Evolutionary conservation across 1,140 invertebrate genomes (phyloP).

Genomic region (Pseudomyrmex gracilis): DNA sequence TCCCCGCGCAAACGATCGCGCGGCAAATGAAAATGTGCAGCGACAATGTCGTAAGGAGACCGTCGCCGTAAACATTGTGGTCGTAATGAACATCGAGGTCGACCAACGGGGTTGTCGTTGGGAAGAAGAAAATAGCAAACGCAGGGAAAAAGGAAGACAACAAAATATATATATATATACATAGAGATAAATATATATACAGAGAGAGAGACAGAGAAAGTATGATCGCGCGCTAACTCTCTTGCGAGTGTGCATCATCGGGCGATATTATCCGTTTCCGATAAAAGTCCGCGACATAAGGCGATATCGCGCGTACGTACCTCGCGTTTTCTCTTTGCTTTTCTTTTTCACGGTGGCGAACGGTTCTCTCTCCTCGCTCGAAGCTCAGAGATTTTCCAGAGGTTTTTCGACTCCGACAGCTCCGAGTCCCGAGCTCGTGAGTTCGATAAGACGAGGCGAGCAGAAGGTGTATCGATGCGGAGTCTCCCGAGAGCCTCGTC

Average conservation of each 20-base stretch:
- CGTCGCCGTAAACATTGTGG: constrained; percentile 59
- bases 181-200: background rate
- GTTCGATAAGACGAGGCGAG: constrained; percentile 38
- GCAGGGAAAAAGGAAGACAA: background rate
- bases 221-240: constrained; percentile 11
- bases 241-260: constrained; percentile 49
- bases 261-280: constrained; percentile 71
- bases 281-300: constrained; percentile 62
- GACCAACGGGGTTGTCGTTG: background rate
- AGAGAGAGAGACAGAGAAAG: background rate
- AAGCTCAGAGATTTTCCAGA: constrained; percentile 42
- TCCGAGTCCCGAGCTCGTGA: constrained; percentile 7
- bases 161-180: background rate
- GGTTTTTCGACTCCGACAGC: background rate
- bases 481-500: constrained; percentile 2
- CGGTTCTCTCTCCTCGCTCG: background rate
- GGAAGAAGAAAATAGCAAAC: background rate
- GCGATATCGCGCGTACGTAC: background rate
- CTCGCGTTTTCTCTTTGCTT: constrained; percentile 14
- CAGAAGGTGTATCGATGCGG: constrained; percentile 24
- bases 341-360: background rate
- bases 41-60: constrained; percentile 52
- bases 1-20: background rate
- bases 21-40: background rate
- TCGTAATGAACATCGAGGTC: constrained; percentile 64